A percentile compares a stretch with the other conserved stretches of the same genome.
These are phyloP conservation scores for Hipposideros armiger DNA, from an alignment of 2,113 vertebrate species.

Conservation along the genomic window DNA sequence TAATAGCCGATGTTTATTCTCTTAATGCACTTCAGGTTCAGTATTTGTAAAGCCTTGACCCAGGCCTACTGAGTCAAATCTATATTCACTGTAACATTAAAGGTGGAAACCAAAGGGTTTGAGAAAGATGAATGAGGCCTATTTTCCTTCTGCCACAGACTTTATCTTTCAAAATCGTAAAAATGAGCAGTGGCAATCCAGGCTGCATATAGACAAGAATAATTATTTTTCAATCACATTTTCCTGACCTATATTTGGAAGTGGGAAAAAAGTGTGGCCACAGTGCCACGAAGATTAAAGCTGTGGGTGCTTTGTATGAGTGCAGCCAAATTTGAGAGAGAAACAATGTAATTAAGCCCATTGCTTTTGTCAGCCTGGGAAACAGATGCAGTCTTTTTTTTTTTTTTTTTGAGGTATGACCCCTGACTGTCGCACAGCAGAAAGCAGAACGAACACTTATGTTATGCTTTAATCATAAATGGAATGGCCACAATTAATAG, in stretches of 20 bases:
- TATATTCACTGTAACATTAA: slow-evolving; percentile 72
- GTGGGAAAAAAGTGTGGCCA: slow-evolving; percentile 56
- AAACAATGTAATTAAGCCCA: slow-evolving; percentile 78
- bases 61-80: slow-evolving; percentile 66
- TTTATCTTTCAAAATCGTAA: slow-evolving; percentile 41
- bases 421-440: slow-evolving; percentile 68
- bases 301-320: slow-evolving; percentile 67
- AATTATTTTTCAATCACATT: slow-evolving; percentile 50
- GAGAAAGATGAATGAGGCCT: slow-evolving; percentile 71
- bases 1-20: slow-evolving; percentile 73
- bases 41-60: slow-evolving; percentile 74
- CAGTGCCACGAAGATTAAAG: slow-evolving; percentile 70
- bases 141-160: slow-evolving; percentile 64
- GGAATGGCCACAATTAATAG: slow-evolving; percentile 86
- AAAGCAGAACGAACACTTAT: slow-evolving; percentile 83
- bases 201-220: slow-evolving; percentile 66
- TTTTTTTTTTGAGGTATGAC: slow-evolving; percentile 65
- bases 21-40: slow-evolving; percentile 84
- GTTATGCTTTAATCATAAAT: slow-evolving; percentile 83
- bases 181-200: slow-evolving; percentile 68
- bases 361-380: slow-evolving; percentile 79
- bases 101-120: slow-evolving; percentile 81
- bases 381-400: slow-evolving; percentile 65
- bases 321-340: slow-evolving; percentile 54
- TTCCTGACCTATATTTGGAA: slow-evolving; percentile 67